These are phyloP conservation scores for Coracopsis vasa DNA, from an alignment of 2,113 vertebrate genomes.

Conservation along the genomic window DNA sequence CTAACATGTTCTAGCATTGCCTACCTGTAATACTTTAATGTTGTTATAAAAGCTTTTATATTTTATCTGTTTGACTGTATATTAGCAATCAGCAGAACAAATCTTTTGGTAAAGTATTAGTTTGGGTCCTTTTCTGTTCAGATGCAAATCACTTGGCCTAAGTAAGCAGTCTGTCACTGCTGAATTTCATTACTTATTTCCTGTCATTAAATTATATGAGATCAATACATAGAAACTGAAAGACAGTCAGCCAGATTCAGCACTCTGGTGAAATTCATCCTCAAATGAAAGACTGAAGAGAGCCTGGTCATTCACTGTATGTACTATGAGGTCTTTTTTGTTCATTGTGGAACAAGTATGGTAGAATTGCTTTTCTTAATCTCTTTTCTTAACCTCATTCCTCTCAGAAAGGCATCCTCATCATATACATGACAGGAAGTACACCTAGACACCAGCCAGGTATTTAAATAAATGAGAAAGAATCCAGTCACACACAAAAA, in stretches of 20 bases:
- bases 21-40: neutral
- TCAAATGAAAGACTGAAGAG: neutral
- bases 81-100: neutral
- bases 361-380: neutral
- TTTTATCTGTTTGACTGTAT: neutral
- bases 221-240: slow-evolving; percentile 19
- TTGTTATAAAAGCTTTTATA: neutral
- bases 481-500: neutral
- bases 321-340: neutral
- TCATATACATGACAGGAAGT: neutral
- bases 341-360: neutral
- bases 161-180: neutral
- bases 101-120: neutral
- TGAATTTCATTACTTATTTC: slow-evolving; percentile 46
- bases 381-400: neutral
- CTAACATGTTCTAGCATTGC: neutral
- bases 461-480: neutral
- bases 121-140: neutral
- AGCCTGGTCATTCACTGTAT: neutral
- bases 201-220: slow-evolving; percentile 32
- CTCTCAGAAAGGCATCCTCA: neutral
- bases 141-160: neutral
- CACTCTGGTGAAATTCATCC: neutral
- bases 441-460: neutral
- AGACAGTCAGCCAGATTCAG: neutral